Percentiles rank a stretch among this genome's conserved stretches.
Conservation (phyloP, 1,140 invertebrate species). For the Hylaeus anthracinus region DNA sequence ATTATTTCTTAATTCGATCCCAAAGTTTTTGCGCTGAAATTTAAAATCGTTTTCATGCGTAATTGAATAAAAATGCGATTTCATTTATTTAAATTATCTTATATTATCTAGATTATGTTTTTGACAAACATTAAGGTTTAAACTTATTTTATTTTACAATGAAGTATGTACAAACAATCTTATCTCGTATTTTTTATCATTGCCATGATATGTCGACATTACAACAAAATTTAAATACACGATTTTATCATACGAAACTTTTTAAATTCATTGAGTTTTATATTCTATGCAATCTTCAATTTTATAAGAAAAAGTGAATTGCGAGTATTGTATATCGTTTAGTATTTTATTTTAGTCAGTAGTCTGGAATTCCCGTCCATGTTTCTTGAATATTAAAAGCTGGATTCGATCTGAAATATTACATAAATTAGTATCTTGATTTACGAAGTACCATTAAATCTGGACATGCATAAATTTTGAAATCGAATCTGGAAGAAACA, state of each 20-base stretch:
- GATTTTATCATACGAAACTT: neutral
- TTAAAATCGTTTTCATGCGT: neutral
- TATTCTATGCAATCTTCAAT: slow-evolving; percentile 7
- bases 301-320: neutral
- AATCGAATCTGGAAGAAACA: neutral
- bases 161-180: neutral
- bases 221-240: neutral
- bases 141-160: slow-evolving; percentile 18
- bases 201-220: neutral
- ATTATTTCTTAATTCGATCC: too few relatives aligned
- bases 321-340: slow-evolving; percentile 15
- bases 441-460: neutral
- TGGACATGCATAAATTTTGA: neutral
- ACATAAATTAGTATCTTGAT: slow-evolving; percentile 27
- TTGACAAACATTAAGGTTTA: neutral
- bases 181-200: neutral
- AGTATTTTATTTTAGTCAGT: slow-evolving; percentile 6
- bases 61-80: neutral
- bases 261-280: neutral
- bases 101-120: slow-evolving; percentile 20
- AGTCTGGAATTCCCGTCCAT: slow-evolving; percentile 54
- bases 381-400: slow-evolving; percentile 74
- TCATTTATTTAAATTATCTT: neutral
- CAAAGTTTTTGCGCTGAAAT: too few relatives aligned
- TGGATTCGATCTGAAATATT: slow-evolving; percentile 76